Evolutionary conservation across 2,113 vertebrate species (phyloP).

Genomic region (Bucco capensis): DNA sequence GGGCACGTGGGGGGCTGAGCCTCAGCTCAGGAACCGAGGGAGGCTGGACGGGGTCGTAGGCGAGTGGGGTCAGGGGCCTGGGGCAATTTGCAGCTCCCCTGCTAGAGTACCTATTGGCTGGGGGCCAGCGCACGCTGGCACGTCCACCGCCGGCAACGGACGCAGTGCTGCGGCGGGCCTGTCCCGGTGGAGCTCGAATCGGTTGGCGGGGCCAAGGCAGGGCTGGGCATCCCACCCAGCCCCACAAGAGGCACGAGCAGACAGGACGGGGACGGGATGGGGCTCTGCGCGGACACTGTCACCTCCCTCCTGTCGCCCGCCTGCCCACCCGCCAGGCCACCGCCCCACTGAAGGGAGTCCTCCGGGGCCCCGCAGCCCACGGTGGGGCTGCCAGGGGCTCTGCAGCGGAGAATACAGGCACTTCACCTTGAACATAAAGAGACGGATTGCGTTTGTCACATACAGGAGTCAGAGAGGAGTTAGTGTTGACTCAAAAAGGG

Average conservation of each 20-base stretch:
- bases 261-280: slow-evolving; percentile 24
- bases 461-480: slow-evolving; percentile 60
- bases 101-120: background rate
- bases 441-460: slow-evolving; percentile 67
- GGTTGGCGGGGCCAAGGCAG: slow-evolving; percentile 3
- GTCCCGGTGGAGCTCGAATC: background rate
- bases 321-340: slow-evolving; percentile 45
- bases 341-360: slow-evolving; percentile 64
- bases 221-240: slow-evolving; percentile 58
- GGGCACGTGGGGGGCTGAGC: background rate
- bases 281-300: slow-evolving; percentile 14
- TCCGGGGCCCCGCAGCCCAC: slow-evolving; percentile 47
- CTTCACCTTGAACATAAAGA: slow-evolving; percentile 71
- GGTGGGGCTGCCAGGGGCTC: slow-evolving; percentile 49
- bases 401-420: slow-evolving; percentile 70
- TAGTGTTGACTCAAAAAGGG: slow-evolving; percentile 64
- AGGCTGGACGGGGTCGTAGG: background rate
- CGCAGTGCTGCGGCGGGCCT: background rate
- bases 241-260: slow-evolving; percentile 51
- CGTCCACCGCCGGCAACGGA: slow-evolving; percentile 52
- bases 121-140: slow-evolving; percentile 29
- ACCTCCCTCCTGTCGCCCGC: slow-evolving; percentile 44
- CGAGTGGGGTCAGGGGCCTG: background rate
- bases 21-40: slow-evolving; percentile 9
- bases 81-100: slow-evolving; percentile 18